These are phyloP conservation scores for Diploptera punctata DNA, from an alignment of 2,888 invertebrate species.

Conservation along the genomic window DNA sequence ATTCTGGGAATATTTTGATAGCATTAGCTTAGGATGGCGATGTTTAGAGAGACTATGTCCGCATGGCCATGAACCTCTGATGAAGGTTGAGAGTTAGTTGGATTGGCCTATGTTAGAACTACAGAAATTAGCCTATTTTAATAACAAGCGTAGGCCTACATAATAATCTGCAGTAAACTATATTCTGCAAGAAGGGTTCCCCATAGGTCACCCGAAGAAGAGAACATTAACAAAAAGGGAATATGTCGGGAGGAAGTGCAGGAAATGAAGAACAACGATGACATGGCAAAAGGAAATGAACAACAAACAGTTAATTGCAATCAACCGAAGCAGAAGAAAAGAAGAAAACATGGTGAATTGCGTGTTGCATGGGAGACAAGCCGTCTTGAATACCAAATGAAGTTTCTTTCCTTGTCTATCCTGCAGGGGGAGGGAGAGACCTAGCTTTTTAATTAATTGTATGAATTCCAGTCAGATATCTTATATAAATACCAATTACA, in stretches of 20 bases:
- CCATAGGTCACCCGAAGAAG: background rate
- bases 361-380: conserved; percentile 18
- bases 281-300: conserved; percentile 26
- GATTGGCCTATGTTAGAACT: too few relatives aligned
- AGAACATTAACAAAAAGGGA: background rate
- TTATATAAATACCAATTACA: background rate
- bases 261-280: conserved; percentile 22
- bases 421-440: background rate
- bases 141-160: too few relatives aligned
- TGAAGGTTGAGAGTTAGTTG: too few relatives aligned
- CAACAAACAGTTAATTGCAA: conserved; percentile 28
- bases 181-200: too few relatives aligned
- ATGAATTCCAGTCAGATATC: conserved; percentile 13
- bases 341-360: conserved; percentile 23
- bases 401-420: background rate
- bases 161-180: too few relatives aligned
- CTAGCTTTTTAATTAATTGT: conserved; percentile 13
- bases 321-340: background rate
- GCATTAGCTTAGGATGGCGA: too few relatives aligned
- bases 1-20: too few relatives aligned
- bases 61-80: too few relatives aligned
- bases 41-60: too few relatives aligned
- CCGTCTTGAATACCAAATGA: conserved; percentile 28
- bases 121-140: too few relatives aligned
- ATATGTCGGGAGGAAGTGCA: background rate